A percentile compares a stretch with the other conserved stretches of the same genome.
phyloP scores from a whole-genome alignment of 2,888 invertebrate genomes.

The Exocentrus adspersus region DNA sequence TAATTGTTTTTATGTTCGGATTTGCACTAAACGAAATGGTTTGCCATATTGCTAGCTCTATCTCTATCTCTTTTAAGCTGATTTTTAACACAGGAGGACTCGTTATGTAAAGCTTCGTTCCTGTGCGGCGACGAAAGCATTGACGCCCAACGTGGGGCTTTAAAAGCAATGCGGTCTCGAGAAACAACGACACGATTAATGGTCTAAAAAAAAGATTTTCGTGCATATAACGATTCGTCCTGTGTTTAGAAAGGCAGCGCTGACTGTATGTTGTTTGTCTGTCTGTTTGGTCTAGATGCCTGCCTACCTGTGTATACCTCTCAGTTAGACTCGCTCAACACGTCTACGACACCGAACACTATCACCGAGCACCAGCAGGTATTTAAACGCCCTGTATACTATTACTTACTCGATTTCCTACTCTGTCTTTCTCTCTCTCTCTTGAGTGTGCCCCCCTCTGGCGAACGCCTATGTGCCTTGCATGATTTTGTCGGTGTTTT shows the following conservation, averaged over 20 bases:
- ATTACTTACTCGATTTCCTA: conserved; percentile 44
- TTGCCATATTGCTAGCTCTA: conserved; percentile 58
- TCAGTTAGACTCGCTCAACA: conserved; percentile 88
- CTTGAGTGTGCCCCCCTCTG: conserved; percentile 26
- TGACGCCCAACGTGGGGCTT: not conserved
- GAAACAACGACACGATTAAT: not conserved
- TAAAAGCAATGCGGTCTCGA: not conserved
- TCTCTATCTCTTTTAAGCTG: conserved; percentile 60
- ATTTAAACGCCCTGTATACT: conserved; percentile 52
- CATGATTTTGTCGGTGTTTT: conserved; percentile 31
- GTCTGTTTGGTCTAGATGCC: conserved; percentile 96
- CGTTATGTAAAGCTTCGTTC: conserved; percentile 30
- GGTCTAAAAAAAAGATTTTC: conserved; percentile 9
- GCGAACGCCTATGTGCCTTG: conserved; percentile 42
- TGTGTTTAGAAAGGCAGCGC: conserved; percentile 54
- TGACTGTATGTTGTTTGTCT: conserved; percentile 72
- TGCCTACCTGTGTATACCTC: conserved; percentile 87
- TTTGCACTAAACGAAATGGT: conserved; percentile 57
- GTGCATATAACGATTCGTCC: conserved; percentile 47
- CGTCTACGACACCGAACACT: conserved; percentile 64
- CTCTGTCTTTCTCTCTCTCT: conserved; percentile 41
- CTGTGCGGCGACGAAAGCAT: no score
- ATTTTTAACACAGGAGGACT: conserved; percentile 52
- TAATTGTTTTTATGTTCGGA: conserved; percentile 60
- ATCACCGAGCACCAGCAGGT: conserved; percentile 64